phyloP scores from a whole-genome alignment of 1,140 invertebrate genomes.

The Idris sp. region DNA sequence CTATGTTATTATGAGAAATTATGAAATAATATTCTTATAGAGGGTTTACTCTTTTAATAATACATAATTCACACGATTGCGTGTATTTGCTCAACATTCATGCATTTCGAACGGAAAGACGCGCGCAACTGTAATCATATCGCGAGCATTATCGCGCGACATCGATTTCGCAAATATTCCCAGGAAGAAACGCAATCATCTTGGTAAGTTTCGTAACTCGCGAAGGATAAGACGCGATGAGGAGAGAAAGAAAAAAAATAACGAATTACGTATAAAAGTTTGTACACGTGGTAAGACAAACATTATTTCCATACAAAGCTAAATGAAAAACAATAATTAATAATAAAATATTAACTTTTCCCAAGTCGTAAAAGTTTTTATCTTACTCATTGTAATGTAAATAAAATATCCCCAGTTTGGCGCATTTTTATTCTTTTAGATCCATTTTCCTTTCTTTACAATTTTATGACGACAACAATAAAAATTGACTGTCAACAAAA shows the following conservation, averaged over 20 bases:
- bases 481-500: too few relatives aligned
- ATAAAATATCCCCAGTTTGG: conserved; percentile 10
- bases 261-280: conserved; percentile 39
- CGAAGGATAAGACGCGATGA: conserved; percentile 28
- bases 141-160: conserved; percentile 70
- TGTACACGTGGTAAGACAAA: conserved; percentile 30
- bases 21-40: conserved; percentile 50
- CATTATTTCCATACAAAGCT: conserved; percentile 34
- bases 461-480: too few relatives aligned
- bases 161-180: conserved; percentile 74
- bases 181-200: conserved; percentile 66
- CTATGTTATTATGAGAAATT: conserved; percentile 48
- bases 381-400: conserved; percentile 20
- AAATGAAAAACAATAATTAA: conserved; percentile 40
- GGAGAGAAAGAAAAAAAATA: conserved; percentile 11
- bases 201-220: conserved; percentile 37
- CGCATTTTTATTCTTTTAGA: too few relatives aligned
- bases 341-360: conserved; percentile 46
- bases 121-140: conserved; percentile 68
- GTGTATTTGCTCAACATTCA: conserved; percentile 60
- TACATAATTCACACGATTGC: conserved; percentile 64
- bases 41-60: conserved; percentile 49
- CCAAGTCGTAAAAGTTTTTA: conserved; percentile 29
- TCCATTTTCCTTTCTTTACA: too few relatives aligned
- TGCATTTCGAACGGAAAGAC: conserved; percentile 62